Evolutionary conservation across 2,888 invertebrate species (phyloP).

Genomic region (Neuroscelio doddi): DNA sequence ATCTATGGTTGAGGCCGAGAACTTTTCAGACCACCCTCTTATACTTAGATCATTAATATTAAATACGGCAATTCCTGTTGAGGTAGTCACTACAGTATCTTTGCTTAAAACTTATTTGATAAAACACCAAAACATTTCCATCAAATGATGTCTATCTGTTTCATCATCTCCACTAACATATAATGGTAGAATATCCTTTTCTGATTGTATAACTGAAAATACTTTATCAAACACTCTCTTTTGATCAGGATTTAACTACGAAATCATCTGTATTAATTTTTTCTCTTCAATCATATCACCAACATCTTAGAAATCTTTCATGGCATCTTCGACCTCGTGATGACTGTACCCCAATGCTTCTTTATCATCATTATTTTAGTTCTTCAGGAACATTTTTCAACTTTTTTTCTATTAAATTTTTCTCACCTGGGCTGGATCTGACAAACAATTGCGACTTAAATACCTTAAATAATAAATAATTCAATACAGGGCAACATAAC

Average conservation of each 20-base stretch:
- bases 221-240: conserved; percentile 52
- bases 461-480: too few relatives aligned
- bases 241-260: conserved; percentile 53
- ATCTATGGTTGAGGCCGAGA: too few relatives aligned
- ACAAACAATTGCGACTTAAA: too few relatives aligned
- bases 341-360: conserved; percentile 13
- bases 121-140: conserved; percentile 55
- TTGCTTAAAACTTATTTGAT: conserved; percentile 53
- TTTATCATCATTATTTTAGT: conserved; percentile 7
- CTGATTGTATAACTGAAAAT: conserved; percentile 29
- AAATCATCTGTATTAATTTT: conserved; percentile 41
- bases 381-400: too few relatives aligned
- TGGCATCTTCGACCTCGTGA: conserved; percentile 43
- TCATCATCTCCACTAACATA: conserved; percentile 58
- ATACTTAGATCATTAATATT: too few relatives aligned
- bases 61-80: conserved; percentile 60
- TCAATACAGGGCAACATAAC: too few relatives aligned
- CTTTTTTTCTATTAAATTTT: too few relatives aligned
- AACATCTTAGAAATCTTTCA: conserved; percentile 47
- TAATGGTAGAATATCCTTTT: conserved; percentile 25
- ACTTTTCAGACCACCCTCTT: too few relatives aligned
- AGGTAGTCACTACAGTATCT: conserved; percentile 55
- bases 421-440: too few relatives aligned
- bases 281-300: conserved; percentile 18
- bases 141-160: conserved; percentile 57